Evolutionary conservation across 1,140 invertebrate genomes (phyloP), one percentile per base, ranked within the genome.

Genomic region (Prorops nasuta): DNA sequence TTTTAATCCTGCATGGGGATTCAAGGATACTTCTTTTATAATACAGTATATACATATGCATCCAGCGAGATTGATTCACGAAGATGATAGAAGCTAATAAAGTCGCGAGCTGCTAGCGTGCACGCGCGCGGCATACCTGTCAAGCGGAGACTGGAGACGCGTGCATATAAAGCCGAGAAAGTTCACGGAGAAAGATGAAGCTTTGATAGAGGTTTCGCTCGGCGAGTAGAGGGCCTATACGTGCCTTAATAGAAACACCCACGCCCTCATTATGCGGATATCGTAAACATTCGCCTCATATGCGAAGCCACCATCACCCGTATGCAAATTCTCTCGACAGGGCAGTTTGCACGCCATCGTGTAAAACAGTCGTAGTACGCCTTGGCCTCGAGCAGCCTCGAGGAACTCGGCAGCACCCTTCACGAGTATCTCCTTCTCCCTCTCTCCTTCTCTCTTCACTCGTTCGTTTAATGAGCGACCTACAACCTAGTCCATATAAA

Each of bases 181-280:
- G n/a, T n/a, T n/a, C n/a, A n/a, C n/a, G n/a, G n/a, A 10, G n/a
- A 40, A 20, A 41, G 15, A 35, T 0, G 21, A 16, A 2, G 3
- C 10, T 10, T 20, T 20, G 42, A 2, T 2, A 12, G 15, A 21
- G 9, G 19, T 52, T 52, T 44, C 44, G 35, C 22, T 28, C 20
- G n/a, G 24, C 36, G 32, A 17, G 50, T 38, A 28, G 24, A 28
- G n/a, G n/a, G n/a, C n/a, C n/a, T n/a, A n/a, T n/a, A n/a, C n/a
- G n/a, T 17, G 43, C 59, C 55, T 62, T 62, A 63, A 63, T 62
- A 63, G 59, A 63, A 62, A 63, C 60, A 58, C 59, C 60, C 60
- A 63, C 60, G 60, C 59, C 36, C 55, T 63, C 59, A 63, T 63
- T 63, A 63, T 63, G 55, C 59, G 54, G 51, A 63, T 63, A 63